phyloP scores from a whole-genome alignment of 2,797 vertebrate species.

The Mustela erminea region DNA sequence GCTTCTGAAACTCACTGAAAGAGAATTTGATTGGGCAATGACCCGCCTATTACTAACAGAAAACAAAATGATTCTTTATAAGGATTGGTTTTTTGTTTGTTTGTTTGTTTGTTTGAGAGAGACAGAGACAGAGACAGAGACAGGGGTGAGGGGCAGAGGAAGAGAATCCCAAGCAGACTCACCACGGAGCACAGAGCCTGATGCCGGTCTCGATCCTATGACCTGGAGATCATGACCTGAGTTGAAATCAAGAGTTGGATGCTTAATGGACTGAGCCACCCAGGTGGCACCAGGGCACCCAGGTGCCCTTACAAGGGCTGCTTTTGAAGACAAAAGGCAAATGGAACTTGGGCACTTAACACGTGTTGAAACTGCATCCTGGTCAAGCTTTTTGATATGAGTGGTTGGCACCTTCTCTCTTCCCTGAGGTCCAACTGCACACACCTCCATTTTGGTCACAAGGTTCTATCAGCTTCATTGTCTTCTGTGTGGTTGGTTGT shows the following conservation, averaged over 20 bases:
- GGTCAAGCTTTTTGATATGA: not conserved
- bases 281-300: not conserved
- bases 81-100: not conserved
- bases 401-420: not conserved
- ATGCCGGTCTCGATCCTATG: fast-evolving
- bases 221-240: not conserved
- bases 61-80: not conserved
- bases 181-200: not conserved
- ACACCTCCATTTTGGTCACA: not conserved
- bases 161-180: not conserved
- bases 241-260: not conserved
- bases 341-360: not conserved
- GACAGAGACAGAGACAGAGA: not conserved
- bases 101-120: not conserved
- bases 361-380: fast-evolving
- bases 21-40: not conserved
- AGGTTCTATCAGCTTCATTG: fast-evolving
- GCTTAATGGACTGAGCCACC: not conserved
- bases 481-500: not conserved
- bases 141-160: not conserved
- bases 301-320: too few species aligned
- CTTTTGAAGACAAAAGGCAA: not conserved
- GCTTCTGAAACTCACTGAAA: not conserved
- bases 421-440: fast-evolving
- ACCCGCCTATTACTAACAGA: not conserved